Conservation (phyloP, 2,888 invertebrate species). For the Nyleta sp. region DNA sequence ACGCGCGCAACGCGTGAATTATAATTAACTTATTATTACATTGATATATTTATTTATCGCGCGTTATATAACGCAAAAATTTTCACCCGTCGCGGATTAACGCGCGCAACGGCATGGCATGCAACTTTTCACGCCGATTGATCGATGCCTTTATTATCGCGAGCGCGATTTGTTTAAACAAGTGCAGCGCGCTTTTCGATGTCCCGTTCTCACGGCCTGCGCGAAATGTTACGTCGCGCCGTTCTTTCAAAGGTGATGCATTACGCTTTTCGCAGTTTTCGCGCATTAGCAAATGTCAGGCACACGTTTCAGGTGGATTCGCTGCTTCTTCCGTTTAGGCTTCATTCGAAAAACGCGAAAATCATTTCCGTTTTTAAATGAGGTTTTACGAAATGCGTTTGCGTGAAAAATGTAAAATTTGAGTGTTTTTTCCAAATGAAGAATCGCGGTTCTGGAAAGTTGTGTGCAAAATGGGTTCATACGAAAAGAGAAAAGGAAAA, state of each 20-base stretch:
- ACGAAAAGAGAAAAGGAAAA: too few relatives aligned
- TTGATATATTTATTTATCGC: constrained; percentile 27
- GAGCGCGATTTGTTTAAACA: constrained; percentile 2
- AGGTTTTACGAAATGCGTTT: too few relatives aligned
- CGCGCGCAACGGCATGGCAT: background rate
- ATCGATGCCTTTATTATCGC: constrained; percentile 14
- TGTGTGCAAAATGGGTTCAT: too few relatives aligned
- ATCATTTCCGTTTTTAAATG: too few relatives aligned
- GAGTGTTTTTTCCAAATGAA: too few relatives aligned
- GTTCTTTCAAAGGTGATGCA: constrained; percentile 5
- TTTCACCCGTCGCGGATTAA: constrained; percentile 10
- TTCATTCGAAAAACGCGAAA: too few relatives aligned
- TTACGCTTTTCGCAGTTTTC: constrained; percentile 11
- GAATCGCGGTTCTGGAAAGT: too few relatives aligned
- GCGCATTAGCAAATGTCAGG: constrained; percentile 20
- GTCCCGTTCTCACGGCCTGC: constrained; percentile 15
- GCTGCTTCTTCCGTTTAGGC: too few relatives aligned
- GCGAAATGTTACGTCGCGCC: constrained; percentile 17
- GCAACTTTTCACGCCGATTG: constrained; percentile 5
- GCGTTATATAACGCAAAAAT: constrained; percentile 23
- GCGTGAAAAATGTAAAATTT: too few relatives aligned
- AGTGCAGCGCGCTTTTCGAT: constrained; percentile 14
- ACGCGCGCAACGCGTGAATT: constrained; percentile 21
- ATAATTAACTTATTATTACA: constrained; percentile 47
- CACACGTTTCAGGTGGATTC: background rate